Percentiles rank a stretch among this genome's conserved stretches.
Evolutionary conservation across 2,888 invertebrate species (phyloP).

Genomic region (Eupithecia pulchellata): DNA sequence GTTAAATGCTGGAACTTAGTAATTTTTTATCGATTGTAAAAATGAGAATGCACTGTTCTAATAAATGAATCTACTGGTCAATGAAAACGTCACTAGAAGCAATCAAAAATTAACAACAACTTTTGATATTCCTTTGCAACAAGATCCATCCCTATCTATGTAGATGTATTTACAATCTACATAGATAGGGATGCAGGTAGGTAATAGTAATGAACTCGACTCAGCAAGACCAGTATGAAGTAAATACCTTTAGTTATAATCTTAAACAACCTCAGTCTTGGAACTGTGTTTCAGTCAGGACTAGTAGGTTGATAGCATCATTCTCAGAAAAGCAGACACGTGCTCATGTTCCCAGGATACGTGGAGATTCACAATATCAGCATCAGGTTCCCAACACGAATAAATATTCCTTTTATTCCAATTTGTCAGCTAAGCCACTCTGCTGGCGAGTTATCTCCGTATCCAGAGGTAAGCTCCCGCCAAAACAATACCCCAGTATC

Average conservation of each 20-base stretch:
- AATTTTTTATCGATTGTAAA: slow-evolving; percentile 9
- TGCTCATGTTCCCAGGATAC: slow-evolving; percentile 53
- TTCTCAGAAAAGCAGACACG: slow-evolving; percentile 46
- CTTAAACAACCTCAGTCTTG: background rate
- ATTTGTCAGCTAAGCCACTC: slow-evolving; percentile 85
- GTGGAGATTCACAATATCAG: slow-evolving; percentile 63
- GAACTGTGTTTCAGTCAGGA: slow-evolving; percentile 26
- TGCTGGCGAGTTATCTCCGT: slow-evolving; percentile 82
- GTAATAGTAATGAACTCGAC: background rate
- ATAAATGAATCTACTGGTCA: background rate
- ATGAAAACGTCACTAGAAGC: background rate
- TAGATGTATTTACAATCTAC: background rate
- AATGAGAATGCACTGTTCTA: background rate
- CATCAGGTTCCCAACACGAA: slow-evolving; percentile 66
- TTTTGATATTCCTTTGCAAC: background rate
- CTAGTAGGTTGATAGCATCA: slow-evolving; percentile 50
- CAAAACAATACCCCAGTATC: slow-evolving; percentile 84
- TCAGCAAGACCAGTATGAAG: background rate
- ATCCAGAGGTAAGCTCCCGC: slow-evolving; percentile 83
- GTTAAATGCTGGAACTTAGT: slow-evolving; percentile 11
- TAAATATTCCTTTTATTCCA: slow-evolving; percentile 86
- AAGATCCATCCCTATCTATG: too few species aligned
- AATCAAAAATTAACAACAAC: background rate
- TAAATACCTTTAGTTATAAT: background rate
- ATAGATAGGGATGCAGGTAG: background rate